These are phyloP conservation scores for Anthophora plumipes DNA, from an alignment of 2,888 invertebrate species.

Conservation along the genomic window DNA sequence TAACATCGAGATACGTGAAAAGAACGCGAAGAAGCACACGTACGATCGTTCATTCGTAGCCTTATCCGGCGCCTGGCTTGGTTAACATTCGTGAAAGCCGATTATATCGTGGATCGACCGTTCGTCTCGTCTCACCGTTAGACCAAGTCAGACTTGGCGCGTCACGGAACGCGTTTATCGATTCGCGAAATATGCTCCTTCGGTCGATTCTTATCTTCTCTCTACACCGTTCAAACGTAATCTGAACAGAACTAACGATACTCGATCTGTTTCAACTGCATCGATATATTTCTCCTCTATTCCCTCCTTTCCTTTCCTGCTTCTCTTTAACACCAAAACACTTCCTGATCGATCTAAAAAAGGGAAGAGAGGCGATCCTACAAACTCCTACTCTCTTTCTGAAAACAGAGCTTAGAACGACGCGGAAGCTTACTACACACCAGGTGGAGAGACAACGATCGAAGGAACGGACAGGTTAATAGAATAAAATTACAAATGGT, in stretches of 20 bases:
- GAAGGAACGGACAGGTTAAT: background rate
- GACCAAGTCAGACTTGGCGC: background rate
- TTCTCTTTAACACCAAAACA: conserved; percentile 16
- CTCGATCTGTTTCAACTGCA: background rate
- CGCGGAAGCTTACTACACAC: background rate
- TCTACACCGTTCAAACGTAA: too few species aligned
- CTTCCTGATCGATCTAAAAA: too few species aligned
- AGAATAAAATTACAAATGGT: background rate
- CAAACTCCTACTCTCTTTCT: background rate
- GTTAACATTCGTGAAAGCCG: conserved; percentile 45
- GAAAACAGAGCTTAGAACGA: too few species aligned
- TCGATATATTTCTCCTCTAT: too few species aligned
- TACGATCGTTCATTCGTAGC: conserved; percentile 22
- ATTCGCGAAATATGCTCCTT: background rate
- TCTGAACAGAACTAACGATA: background rate
- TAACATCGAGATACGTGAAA: conserved; percentile 24
- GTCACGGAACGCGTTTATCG: background rate
- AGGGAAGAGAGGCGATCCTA: background rate
- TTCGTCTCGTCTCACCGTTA: conserved; percentile 10
- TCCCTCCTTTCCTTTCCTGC: background rate
- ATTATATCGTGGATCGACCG: conserved; percentile 48
- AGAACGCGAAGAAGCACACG: conserved; percentile 23
- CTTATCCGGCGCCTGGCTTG: conserved; percentile 44
- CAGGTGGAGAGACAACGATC: background rate
- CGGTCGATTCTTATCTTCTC: background rate